phyloP scores from a whole-genome alignment of 2,888 invertebrate species.

The Steromphala cineraria region DNA sequence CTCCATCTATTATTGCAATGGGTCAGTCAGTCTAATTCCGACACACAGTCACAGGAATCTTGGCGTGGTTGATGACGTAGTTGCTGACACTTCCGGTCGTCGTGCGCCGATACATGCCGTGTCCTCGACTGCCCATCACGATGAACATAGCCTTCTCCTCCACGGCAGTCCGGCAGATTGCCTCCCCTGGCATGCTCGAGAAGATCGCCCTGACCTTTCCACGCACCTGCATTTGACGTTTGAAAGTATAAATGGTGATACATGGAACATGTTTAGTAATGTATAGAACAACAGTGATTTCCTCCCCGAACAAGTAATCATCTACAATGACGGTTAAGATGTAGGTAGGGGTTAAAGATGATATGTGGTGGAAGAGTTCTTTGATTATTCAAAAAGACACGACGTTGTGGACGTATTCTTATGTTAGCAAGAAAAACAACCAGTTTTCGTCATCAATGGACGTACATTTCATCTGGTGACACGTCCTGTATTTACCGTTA shows the following conservation, averaged over 20 bases:
- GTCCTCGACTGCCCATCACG: constrained; percentile 19
- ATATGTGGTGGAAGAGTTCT: too few relatives aligned
- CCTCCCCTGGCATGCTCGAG: not conserved
- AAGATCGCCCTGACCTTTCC: not conserved
- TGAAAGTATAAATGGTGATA: not conserved
- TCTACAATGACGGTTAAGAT: too few relatives aligned
- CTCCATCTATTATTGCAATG: not conserved
- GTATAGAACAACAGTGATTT: too few relatives aligned
- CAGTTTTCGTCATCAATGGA: too few relatives aligned
- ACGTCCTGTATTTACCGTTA: too few relatives aligned
- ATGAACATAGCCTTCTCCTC: constrained; percentile 11
- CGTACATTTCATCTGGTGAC: too few relatives aligned
- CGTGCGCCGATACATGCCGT: constrained; percentile 9
- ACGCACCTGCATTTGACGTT: not conserved
- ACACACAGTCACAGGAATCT: constrained; percentile 19
- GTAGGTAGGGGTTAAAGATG: too few relatives aligned
- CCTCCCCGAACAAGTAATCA: too few relatives aligned
- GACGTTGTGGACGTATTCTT: too few relatives aligned
- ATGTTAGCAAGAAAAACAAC: too few relatives aligned
- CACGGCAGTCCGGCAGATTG: constrained; percentile 6
- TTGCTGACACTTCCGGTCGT: constrained; percentile 17
- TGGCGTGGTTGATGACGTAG: constrained; percentile 21
- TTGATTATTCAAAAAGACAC: too few relatives aligned
- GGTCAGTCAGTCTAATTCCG: not conserved
- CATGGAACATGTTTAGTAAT: too few relatives aligned